phyloP scores from a whole-genome alignment of 2,113 vertebrate genomes.

The Arizona elegans region DNA sequence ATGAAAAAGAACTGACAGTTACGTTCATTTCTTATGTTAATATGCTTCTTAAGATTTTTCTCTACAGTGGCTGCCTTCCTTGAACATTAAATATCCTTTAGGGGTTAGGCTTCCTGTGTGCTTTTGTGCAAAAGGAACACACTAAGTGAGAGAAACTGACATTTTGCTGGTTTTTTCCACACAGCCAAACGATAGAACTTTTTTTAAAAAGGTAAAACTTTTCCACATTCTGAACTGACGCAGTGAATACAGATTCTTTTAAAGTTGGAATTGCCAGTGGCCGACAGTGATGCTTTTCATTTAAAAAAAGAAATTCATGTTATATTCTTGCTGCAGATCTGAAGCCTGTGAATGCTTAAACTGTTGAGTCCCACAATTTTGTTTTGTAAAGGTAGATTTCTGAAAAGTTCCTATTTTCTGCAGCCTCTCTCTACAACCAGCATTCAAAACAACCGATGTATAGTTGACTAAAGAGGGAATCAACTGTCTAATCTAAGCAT shows the following conservation, averaged over 20 bases:
- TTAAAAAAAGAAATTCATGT: background rate
- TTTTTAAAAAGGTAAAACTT: constrained; percentile 50
- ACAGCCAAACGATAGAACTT: constrained; percentile 44
- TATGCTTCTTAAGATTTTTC: constrained; percentile 23
- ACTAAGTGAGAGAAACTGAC: background rate
- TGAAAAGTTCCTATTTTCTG: background rate
- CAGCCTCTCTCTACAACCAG: background rate
- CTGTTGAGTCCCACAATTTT: background rate
- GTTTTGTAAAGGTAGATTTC: background rate
- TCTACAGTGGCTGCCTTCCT: constrained; percentile 61
- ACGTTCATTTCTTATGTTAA: constrained; percentile 20
- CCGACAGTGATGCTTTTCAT: background rate
- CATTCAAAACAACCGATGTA: background rate
- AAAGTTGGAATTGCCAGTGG: constrained; percentile 25
- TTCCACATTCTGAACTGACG: constrained; percentile 47
- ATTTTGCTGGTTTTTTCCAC: constrained; percentile 45
- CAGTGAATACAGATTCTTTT: constrained; percentile 31
- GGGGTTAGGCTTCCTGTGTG: constrained; percentile 31
- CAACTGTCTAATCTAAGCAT: no score
- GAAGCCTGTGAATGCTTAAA: background rate
- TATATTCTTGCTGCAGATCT: rapidly evolving
- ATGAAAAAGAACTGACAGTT: constrained; percentile 74
- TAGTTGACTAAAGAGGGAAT: background rate
- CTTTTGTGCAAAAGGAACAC: background rate
- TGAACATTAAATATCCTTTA: constrained; percentile 50